Base-by-base conservation (phyloP, 2,888 invertebrate species). In the Apantesis nais region DNA sequence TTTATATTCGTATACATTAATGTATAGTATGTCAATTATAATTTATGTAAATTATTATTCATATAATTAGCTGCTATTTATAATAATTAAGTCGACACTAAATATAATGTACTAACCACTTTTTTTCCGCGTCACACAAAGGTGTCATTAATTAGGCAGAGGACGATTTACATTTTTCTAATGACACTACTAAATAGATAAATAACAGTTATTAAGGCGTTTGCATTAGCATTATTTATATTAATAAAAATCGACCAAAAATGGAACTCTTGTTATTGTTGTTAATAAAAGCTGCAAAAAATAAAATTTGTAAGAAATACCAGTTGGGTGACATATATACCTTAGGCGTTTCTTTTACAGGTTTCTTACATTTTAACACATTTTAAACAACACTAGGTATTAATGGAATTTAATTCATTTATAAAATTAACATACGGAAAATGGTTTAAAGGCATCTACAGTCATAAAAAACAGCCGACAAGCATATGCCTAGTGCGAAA, bases 401-500 rank as follows among this genome's bases (percentile, higher is more conserved):
- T 52, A n/a, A 52, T 11, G n/a, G n/a, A n/a, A 52, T 0, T 52
- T 52, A 52, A 52, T 11, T 52, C 22, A 0, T 22, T 22, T 48
- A 9, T 0, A 19, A 2, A 60, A 60, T n/a, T 16, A 60, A 29
- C 60, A 12, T 9, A 25, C 25, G 12, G 25, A 11, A 11, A 25
- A 14, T 58, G 12, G 11, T 55, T 58, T 12, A 9, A 29, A 29
- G 8, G 22, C 7, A 48, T 48, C 25, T 25, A 25, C 55, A 29
- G 63, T n/a, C 64, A 48, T n/a, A 66, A 37, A 55, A 55, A 41
- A 63, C 67, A 67, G 72, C 70, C 77, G 70, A 75, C 78, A 22
- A 9, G 8, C 73, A 82, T 86, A 85, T 85, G 85, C 83, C 83
- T 52, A 22, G 81, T 73, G 34, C 7, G 29, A 14, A 76, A 74